Evolutionary conservation across 1,140 invertebrate species (phyloP), one percentile per base, ranked within the genome.

Genomic region (Portunus trituberculatus): DNA sequence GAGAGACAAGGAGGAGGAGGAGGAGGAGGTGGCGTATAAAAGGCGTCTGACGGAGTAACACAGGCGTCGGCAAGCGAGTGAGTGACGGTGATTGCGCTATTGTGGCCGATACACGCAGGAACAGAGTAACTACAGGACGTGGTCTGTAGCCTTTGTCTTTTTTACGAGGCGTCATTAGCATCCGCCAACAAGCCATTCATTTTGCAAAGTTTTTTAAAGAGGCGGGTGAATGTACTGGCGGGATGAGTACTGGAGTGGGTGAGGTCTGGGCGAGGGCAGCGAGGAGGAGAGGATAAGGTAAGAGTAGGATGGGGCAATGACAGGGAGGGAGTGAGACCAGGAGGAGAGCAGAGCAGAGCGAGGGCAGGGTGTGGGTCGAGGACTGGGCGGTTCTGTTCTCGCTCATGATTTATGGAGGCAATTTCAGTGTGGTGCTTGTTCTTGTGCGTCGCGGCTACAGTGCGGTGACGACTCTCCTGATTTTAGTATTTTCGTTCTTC

Each of bases 1-100:
- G 84, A 86, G n/a, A 86, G 84, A 86, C 4, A 20, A 86, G 84
- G 84, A 86, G 84, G 32, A 86, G 32, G 84, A 86, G 84, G 31
- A 88, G 31, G 86, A 32, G 86, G 45, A 14, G 45, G 45, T 39
- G 86, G 45, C 32, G 45, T 16, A 7, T 16, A 88, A 29, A 25
- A 6, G 45, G 86, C 32, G n/a, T 25, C 2, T 20, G 45, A 29
- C 32, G n/a, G 86, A 32, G 28, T 45, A 46, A 88, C 12, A 88
- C 45, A 25, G 32, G 45, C 32, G 20, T 46, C 31, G 86, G 45
- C 86, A 32, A 32, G 20, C 86, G n/a, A 32, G 45, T 88, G 45
- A 46, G 67, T 76, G 20, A 76, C 20, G 67, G 12, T 76, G 67
- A 76, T 76, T 76, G 25, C 67, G 1, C 67, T 20, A 76, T 76